Evolutionary conservation across 2,888 invertebrate species (phyloP).

Genomic region (Drosophila paracracens): DNA sequence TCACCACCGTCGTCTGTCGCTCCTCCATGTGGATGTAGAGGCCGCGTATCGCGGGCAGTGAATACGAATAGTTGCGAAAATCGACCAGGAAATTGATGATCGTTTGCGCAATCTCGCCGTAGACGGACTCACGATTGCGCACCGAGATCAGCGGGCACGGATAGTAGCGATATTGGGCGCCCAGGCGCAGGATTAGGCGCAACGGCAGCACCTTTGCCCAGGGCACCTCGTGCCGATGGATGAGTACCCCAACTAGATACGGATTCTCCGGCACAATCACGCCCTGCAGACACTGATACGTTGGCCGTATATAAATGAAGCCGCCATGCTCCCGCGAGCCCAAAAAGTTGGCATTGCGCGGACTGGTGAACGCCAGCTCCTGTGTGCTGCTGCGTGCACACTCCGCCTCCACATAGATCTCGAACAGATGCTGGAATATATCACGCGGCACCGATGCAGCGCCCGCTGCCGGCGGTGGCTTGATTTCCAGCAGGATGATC

Average conservation of each 20-base stretch:
- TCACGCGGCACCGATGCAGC: slow-evolving; percentile 87
- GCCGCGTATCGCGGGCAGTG: slow-evolving; percentile 91
- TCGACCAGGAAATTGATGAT: slow-evolving; percentile 94
- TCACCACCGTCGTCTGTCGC: slow-evolving; percentile 90
- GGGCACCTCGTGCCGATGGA: slow-evolving; percentile 88
- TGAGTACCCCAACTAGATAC: slow-evolving; percentile 91
- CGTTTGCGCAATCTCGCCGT: slow-evolving; percentile 94
- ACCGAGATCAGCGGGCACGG: slow-evolving; percentile 93
- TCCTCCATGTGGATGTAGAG: slow-evolving; percentile 93
- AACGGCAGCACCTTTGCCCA: slow-evolving; percentile 91
- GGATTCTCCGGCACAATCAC: slow-evolving; percentile 90
- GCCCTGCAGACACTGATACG: slow-evolving; percentile 92
- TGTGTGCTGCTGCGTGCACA: slow-evolving; percentile 89
- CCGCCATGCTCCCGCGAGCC: slow-evolving; percentile 91
- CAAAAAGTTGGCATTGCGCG: slow-evolving; percentile 86
- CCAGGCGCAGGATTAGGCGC: slow-evolving; percentile 91
- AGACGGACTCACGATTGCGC: slow-evolving; percentile 91
- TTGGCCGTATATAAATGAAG: slow-evolving; percentile 92
- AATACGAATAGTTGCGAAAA: slow-evolving; percentile 93
- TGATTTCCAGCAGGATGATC: slow-evolving; percentile 90
- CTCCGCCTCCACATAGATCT: slow-evolving; percentile 88
- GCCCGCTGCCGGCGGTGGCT: slow-evolving; percentile 85
- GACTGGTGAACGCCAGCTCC: slow-evolving; percentile 89
- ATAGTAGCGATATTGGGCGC: slow-evolving; percentile 94
- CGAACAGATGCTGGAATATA: slow-evolving; percentile 90